Conservation (phyloP, 1,140 invertebrate species). For the Paralvinella palmiformis region DNA sequence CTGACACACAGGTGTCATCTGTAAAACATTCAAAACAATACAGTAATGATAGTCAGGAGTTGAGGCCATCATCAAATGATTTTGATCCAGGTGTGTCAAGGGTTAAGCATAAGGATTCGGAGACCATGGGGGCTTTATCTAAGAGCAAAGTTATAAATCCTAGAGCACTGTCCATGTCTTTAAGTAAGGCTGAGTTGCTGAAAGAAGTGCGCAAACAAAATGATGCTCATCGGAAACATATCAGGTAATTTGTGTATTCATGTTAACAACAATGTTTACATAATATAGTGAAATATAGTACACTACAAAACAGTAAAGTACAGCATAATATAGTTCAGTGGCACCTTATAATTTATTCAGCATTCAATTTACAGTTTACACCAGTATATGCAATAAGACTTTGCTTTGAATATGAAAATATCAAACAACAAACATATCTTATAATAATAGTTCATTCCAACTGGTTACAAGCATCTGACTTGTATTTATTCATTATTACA, state of each 20-base stretch:
- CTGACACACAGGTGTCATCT: background rate
- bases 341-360: too few relatives aligned
- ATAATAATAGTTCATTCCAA: too few relatives aligned
- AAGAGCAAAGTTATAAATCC: background rate
- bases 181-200: constrained; percentile 24
- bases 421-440: too few relatives aligned
- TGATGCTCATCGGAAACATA: constrained; percentile 25
- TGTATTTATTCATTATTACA: too few relatives aligned
- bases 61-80: background rate
- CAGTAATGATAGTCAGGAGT: background rate
- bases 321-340: too few relatives aligned
- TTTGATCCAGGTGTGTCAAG: background rate
- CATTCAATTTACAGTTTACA: too few relatives aligned
- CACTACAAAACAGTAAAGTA: too few relatives aligned
- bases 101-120: background rate
- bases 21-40: background rate
- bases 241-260: constrained; percentile 20
- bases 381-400: too few relatives aligned
- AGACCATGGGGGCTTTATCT: constrained; percentile 4
- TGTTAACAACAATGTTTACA: background rate
- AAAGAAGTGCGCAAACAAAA: constrained; percentile 30
- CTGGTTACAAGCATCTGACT: too few relatives aligned
- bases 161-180: background rate
- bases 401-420: too few relatives aligned
- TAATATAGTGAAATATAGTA: background rate